Evolutionary conservation across 2,113 vertebrate genomes (phyloP), one percentile per base, ranked within the genome.

Genomic region (Telmatochromis sp.): DNA sequence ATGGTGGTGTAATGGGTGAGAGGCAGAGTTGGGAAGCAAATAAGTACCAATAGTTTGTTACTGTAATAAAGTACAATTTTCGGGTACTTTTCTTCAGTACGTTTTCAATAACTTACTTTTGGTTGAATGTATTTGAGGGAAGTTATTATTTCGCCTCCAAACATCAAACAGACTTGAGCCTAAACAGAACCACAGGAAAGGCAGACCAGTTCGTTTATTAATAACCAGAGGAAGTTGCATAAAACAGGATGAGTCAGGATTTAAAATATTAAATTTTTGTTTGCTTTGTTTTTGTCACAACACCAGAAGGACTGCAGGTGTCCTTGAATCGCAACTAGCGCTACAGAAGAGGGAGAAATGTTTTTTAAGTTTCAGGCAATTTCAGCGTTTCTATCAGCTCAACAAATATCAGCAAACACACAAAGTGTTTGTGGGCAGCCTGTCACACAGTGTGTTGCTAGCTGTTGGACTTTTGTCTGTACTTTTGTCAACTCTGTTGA

Each of bases 61-160:
- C 10, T 65, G 60, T 7, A 65, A 0, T 65, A 0, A 37, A 37
- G 0, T 37, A n/a, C 17, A n/a, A 37, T 65, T 63, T 63, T 65
- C 0, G 0, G 10, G 60, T n/a, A 65, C 10, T 65, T 65, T 65
- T 7, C 60, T 65, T 35, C 60, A 35, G 17, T 63, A 35, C 2
- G 0, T 35, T 35, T 65, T n/a, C 9, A 65, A 65, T 2, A 65
- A n/a, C 31, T 0, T 65, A 1, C 1, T 35, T 65, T 65, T 65
- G 4, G 6, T 65, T 35, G 7, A 35, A 12, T 11, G 28, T 35
- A 65, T 35, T 35, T 65, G 60, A 65, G 60, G 17, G 0, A 0
- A 2, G 17, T 35, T 35, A 35, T 65, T 65, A 35, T n/a, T 65
- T 65, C 0, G 0, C 60, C 17, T 35, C 31, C 60, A 35, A 65